These are phyloP conservation scores for Takifugu rubripes DNA, from an alignment of 2,797 vertebrate genomes.

Conservation along the genomic window DNA sequence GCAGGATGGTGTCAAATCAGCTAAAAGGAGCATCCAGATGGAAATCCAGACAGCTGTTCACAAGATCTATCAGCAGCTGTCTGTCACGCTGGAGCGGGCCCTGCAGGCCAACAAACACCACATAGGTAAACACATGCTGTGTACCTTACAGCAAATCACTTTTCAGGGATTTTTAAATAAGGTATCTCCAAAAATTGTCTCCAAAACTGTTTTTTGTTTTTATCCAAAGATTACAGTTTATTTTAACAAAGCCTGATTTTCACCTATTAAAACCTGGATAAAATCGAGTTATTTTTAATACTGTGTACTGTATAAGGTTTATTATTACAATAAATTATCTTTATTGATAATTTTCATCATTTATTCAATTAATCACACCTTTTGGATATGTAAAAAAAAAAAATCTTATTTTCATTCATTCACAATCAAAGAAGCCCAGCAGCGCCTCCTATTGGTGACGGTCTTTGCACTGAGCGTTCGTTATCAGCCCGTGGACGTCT, in stretches of 20 bases:
- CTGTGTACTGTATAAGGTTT: too few species aligned
- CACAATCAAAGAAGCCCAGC: constrained; percentile 84
- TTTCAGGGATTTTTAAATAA: background rate
- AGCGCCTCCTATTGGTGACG: constrained; percentile 94
- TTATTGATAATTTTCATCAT: background rate
- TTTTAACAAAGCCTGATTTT: too few species aligned
- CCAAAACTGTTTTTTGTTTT: too few species aligned
- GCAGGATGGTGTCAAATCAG: constrained; percentile 93
- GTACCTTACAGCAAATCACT: too few species aligned
- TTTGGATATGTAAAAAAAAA: background rate
- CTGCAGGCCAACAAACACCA: constrained; percentile 97
- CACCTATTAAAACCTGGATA: too few species aligned
- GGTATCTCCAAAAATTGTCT: background rate
- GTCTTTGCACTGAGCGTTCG: constrained; percentile 96
- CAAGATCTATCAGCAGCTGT: constrained; percentile 97
- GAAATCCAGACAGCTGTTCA: constrained; percentile 97
- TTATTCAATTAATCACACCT: background rate
- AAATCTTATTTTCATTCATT: background rate
- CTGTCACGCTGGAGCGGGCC: constrained; percentile 91
- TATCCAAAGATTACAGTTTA: too few species aligned
- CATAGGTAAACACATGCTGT: constrained; percentile 76
- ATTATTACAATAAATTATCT: too few species aligned
- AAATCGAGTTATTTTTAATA: too few species aligned
- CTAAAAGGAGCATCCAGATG: constrained; percentile 89
- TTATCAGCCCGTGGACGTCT: constrained; percentile 96